These are phyloP conservation scores for Saccopteryx bilineata DNA, from an alignment of 2,113 vertebrate species.

Conservation along the genomic window DNA sequence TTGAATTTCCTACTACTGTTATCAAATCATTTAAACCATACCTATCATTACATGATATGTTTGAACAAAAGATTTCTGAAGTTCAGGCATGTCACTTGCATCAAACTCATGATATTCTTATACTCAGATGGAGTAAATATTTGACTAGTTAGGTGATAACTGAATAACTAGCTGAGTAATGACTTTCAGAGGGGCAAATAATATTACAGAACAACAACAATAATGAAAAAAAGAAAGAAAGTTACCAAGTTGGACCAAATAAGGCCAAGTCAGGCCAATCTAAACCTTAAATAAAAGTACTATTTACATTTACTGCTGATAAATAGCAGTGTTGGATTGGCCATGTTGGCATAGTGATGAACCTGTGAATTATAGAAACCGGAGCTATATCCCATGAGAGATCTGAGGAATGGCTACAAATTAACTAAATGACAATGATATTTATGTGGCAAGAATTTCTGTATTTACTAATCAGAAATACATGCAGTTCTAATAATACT, in stretches of 20 bases:
- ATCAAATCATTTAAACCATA: neutral
- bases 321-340: neutral
- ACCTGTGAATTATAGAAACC: neutral
- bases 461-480: neutral
- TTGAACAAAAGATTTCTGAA: constrained; percentile 42
- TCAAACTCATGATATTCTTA: neutral
- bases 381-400: neutral
- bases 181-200: neutral
- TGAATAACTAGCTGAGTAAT: constrained; percentile 5
- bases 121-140: neutral
- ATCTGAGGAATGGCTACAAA: neutral
- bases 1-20: neutral
- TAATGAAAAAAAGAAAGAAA: neutral
- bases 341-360: neutral
- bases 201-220: neutral
- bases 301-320: neutral
- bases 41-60: neutral
- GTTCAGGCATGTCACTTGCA: neutral
- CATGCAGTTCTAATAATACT: neutral
- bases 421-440: neutral
- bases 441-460: neutral
- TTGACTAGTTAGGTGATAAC: neutral
- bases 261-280: neutral
- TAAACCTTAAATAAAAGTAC: neutral
- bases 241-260: neutral